Conservation (phyloP, 2,113 vertebrate genomes). For the Tragelaphus imberbis region DNA sequence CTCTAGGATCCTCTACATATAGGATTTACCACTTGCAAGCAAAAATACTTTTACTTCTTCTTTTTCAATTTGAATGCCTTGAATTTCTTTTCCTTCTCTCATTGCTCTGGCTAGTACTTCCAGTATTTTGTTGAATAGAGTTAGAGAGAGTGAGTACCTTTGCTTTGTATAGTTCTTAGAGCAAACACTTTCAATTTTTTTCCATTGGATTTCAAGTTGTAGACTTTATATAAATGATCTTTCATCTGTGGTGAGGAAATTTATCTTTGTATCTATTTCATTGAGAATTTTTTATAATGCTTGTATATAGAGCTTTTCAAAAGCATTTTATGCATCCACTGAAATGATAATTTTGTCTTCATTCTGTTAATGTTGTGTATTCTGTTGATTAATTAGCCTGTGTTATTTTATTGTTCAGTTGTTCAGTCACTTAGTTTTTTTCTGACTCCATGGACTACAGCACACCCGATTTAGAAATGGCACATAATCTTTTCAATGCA, state of each 20-base stretch:
- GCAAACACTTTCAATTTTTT: not conserved
- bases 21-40: not conserved
- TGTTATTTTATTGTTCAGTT: not conserved
- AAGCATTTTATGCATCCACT: not conserved
- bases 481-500: not conserved
- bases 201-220: not conserved
- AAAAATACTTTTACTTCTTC: not conserved
- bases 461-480: not conserved
- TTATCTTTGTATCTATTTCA: not conserved
- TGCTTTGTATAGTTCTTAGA: not conserved
- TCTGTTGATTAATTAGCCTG: not conserved
- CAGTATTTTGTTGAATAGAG: not conserved
- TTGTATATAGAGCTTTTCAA: not conserved
- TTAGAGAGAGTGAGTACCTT: not conserved
- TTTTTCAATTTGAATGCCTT: not conserved
- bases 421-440: not conserved
- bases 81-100: not conserved
- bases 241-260: not conserved
- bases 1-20: not conserved
- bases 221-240: not conserved
- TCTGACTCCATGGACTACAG: rapidly evolving
- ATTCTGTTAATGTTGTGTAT: not conserved
- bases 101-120: not conserved
- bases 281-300: not conserved
- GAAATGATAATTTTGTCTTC: not conserved